Evolutionary conservation across 1,140 invertebrate species (phyloP), one percentile per base, ranked within the genome.

Genomic region (Penaeus indicus): DNA sequence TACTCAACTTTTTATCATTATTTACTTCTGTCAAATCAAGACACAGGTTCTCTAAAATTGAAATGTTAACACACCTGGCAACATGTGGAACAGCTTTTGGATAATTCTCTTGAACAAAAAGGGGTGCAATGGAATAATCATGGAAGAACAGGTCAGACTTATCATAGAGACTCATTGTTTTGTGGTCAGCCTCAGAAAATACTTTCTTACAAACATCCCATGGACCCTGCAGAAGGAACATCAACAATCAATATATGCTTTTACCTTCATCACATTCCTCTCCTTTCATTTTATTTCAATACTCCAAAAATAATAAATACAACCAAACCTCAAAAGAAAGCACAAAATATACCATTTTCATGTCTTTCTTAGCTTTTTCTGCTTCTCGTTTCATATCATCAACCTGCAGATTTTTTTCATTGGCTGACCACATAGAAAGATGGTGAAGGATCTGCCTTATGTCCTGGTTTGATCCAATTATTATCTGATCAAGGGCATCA

Each of bases 31-130:
- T 38, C 69, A 72, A 10, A 72, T 72, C 69, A 72, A 27, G 8
- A 72, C 67, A 25, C 38, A 25, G 10, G n/a, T 72, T 72, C 7
- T 11, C 69, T 25, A 38, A 25, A 72, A 72, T 8, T 13, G 18
- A 18, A 8, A 27, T 3, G 7, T 72, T 54, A 64, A 93, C 93
- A 93, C 93, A 96, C 96, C 94, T 95, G 60, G 95, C 94, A 84
- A 94, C 95, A 79, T 94, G 93, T 0, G 97, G 96, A 22, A 93
- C 92, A 0, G 96, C 96, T 81, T 94, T 94, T 0, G 97, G 93
- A 94, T 99, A 99, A 94, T 99, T 99, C 92, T 99, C 98, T 92
- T 99, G 98, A 0, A 99, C 97, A 94, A 99, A 99, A 27, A 99
- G 94, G 16, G 98, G 97, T 8, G 96, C 96, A 87, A 99, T 95